A percentile compares a stretch with the other conserved stretches of the same genome.
phyloP scores from a whole-genome alignment of 2,113 vertebrate genomes.

The Meleagris gallopavo region DNA sequence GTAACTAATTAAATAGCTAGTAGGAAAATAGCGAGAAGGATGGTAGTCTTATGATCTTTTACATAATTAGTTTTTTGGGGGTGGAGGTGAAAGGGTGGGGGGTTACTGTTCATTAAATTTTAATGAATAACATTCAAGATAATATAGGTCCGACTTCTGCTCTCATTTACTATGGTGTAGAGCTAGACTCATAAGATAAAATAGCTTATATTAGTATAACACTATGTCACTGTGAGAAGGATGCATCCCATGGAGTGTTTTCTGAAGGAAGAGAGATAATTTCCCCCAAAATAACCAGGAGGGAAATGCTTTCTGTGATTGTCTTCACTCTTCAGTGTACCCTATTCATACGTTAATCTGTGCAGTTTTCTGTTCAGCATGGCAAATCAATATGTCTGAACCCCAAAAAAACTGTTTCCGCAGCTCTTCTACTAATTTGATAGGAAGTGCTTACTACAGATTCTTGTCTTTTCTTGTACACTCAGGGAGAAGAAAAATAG shows the following conservation, averaged over 20 bases:
- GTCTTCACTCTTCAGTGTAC: neutral
- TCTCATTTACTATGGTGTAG: neutral
- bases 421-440: neutral
- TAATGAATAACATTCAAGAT: neutral
- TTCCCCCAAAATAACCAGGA: neutral
- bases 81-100: accelerated
- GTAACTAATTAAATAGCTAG: neutral
- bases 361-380: neutral
- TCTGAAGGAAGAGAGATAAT: neutral
- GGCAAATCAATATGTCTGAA: neutral
- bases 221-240: neutral
- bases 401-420: neutral
- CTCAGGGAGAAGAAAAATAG: neutral
- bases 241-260: neutral
- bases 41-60: neutral
- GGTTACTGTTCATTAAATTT: neutral
- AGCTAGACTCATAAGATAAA: neutral
- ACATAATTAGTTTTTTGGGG: neutral
- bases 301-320: neutral
- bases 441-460: neutral
- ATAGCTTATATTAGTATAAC: neutral
- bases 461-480: neutral
- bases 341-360: neutral
- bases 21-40: neutral
- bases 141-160: neutral